Evolutionary conservation across 2,113 vertebrate genomes (phyloP).

Genomic region (Chroicocephalus ridibundus): DNA sequence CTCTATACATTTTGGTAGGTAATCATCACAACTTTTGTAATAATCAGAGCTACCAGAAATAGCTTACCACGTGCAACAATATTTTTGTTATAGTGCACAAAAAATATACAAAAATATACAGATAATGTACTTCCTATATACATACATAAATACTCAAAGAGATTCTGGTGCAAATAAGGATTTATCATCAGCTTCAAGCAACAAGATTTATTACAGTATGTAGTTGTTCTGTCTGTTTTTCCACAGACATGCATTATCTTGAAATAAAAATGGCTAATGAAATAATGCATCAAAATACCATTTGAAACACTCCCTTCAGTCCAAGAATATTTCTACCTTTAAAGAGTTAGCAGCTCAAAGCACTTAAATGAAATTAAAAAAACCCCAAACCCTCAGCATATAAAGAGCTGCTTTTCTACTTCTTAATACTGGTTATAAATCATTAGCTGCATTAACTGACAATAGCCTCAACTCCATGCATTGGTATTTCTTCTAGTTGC

Average conservation of each 20-base stretch:
- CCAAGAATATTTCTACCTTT: background rate
- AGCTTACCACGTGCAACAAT: background rate
- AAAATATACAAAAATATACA: slow-evolving; percentile 19
- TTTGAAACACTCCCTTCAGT: background rate
- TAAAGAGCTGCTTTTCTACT: background rate
- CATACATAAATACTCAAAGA: background rate
- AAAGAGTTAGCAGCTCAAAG: background rate
- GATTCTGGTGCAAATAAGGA: background rate
- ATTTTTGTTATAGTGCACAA: background rate
- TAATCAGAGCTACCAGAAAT: background rate
- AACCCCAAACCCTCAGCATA: background rate
- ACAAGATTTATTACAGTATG: background rate
- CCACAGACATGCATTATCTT: background rate
- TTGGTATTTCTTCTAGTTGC: background rate
- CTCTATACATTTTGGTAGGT: background rate
- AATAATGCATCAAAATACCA: background rate
- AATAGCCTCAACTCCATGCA: background rate
- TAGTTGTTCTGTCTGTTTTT: background rate
- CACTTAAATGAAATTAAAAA: background rate
- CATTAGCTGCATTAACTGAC: background rate
- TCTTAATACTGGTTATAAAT: background rate
- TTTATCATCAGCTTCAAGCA: background rate
- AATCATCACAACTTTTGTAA: background rate
- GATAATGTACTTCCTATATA: background rate
- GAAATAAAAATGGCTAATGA: background rate